Evolutionary conservation across 2,797 vertebrate genomes (phyloP).

Genomic region (Naso thynnoides): DNA sequence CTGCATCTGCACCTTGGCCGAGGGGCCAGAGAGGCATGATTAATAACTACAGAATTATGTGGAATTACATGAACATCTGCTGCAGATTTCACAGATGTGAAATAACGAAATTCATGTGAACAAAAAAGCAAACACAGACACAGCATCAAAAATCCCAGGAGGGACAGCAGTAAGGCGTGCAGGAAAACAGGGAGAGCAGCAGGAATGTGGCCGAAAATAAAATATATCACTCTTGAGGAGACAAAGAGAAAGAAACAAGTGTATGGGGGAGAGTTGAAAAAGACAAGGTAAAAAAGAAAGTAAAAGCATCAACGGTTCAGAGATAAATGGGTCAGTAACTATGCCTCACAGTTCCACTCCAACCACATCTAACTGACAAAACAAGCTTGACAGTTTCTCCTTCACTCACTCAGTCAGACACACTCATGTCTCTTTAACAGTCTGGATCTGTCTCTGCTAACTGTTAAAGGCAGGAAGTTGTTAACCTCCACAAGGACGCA

Average conservation of each 20-base stretch:
- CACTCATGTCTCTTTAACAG: slow-evolving; percentile 41
- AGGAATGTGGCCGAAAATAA: slow-evolving; percentile 13
- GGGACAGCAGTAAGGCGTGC: neutral
- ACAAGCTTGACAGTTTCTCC: slow-evolving; percentile 42
- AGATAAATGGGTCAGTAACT: slow-evolving; percentile 38
- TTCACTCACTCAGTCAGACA: slow-evolving; percentile 22
- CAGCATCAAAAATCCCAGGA: slow-evolving; percentile 18
- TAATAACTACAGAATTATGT: slow-evolving; percentile 66
- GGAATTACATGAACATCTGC: slow-evolving; percentile 75
- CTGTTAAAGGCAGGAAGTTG: slow-evolving; percentile 36
- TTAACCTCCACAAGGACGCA: slow-evolving; percentile 38
- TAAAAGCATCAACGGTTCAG: neutral
- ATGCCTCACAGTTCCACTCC: slow-evolving; percentile 42
- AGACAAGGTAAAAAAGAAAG: slow-evolving; percentile 8
- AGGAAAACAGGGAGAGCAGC: slow-evolving; percentile 16
- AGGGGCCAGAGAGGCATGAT: slow-evolving; percentile 46
- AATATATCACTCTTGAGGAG: slow-evolving; percentile 21
- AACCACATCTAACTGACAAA: slow-evolving; percentile 47
- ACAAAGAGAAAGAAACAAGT: slow-evolving; percentile 20
- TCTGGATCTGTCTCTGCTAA: slow-evolving; percentile 24
- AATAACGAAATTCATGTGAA: slow-evolving; percentile 39
- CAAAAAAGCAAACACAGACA: slow-evolving; percentile 43
- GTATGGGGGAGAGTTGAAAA: slow-evolving; percentile 9
- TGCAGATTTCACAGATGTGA: slow-evolving; percentile 65
- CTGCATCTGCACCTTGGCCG: slow-evolving; percentile 36